Evolutionary conservation across 1,140 invertebrate genomes (phyloP).

Genomic region (Mylabris phalerata): DNA sequence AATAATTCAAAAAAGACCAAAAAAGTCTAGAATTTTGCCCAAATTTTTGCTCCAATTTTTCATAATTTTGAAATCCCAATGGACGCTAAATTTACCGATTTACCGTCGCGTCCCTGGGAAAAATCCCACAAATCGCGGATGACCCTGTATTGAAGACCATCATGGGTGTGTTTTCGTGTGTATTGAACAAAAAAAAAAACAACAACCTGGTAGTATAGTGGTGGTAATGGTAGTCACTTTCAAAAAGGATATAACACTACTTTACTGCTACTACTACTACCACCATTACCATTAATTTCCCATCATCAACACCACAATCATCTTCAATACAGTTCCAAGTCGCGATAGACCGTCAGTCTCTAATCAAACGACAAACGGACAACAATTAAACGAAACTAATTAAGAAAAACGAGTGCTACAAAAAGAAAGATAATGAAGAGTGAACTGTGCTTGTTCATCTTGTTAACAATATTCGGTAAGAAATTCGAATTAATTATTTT

Average conservation of each 20-base stretch:
- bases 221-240: constrained; percentile 12
- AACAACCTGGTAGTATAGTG: constrained; percentile 4
- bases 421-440: constrained; percentile 12
- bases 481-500: not conserved
- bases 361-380: not conserved
- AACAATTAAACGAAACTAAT: not conserved
- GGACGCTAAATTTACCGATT: no score
- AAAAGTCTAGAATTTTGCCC: no score
- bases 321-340: not conserved
- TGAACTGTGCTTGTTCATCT: constrained; percentile 8
- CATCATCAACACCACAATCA: constrained; percentile 10
- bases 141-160: not conserved
- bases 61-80: no score
- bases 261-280: not conserved
- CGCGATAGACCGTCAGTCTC: constrained; percentile 4
- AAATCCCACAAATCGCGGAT: no score
- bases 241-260: constrained; percentile 1
- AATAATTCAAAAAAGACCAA: no score
- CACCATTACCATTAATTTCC: constrained; percentile 5
- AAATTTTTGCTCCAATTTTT: no score
- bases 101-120: no score
- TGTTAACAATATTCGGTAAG: constrained; percentile 11
- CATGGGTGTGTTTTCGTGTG: constrained; percentile 3
- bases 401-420: not conserved
- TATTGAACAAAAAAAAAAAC: constrained; percentile 1